A percentile compares a stretch with the other conserved stretches of the same genome.
Conservation (phyloP, 2,113 vertebrate genomes). For the Sceloporus tristichus region DNA sequence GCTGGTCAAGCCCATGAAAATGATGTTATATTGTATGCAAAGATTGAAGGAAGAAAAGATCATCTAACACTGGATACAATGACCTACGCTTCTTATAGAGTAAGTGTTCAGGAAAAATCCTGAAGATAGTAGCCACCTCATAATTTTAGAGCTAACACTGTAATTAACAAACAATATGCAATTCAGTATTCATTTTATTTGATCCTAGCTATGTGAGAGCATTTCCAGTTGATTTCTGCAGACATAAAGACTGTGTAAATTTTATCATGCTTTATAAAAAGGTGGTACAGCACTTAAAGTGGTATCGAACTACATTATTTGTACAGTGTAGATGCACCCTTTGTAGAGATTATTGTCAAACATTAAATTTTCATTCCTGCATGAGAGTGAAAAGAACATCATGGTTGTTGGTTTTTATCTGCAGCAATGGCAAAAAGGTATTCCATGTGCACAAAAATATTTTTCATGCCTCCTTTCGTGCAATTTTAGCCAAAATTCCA, state of each 20-base stretch:
- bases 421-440: no score
- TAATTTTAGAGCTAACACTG: slow-evolving; percentile 14
- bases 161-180: neutral
- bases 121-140: neutral
- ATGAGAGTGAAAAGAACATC: no score
- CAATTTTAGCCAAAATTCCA: neutral
- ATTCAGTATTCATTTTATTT: no score
- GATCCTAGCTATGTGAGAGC: neutral
- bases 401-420: no score
- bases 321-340: no score
- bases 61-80: slow-evolving; percentile 87
- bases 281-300: no score
- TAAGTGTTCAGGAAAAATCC: slow-evolving; percentile 54
- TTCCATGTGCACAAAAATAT: neutral
- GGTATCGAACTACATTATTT: no score
- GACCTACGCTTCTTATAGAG: slow-evolving; percentile 93
- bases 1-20: slow-evolving; percentile 93
- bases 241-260: neutral
- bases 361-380: no score
- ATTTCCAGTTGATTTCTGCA: no score
- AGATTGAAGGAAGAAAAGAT: slow-evolving; percentile 88
- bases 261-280: neutral
- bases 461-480: neutral
- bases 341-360: no score
- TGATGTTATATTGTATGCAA: slow-evolving; percentile 88